Base-by-base conservation (phyloP, 2,888 invertebrate species). In the Catonia carolina region DNA sequence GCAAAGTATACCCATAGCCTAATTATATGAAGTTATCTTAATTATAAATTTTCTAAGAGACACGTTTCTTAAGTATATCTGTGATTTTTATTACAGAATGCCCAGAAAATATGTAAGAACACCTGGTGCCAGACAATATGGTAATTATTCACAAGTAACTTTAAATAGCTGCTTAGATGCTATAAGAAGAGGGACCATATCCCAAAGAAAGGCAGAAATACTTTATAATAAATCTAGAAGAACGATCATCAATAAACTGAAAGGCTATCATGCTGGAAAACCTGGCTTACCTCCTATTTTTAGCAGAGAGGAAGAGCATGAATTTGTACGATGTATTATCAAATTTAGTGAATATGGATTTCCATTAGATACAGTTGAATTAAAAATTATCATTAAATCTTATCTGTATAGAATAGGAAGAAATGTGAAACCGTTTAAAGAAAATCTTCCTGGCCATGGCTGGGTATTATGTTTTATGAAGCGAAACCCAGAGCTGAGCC, bases 211-310 rank as follows among this genome's bases (percentile, higher is more conserved):
- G 12, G 47, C 23, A 5, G 22, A 2, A 5, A 12, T 20, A 20
- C 22, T 4, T 14, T 47, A 12, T 23, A 47, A 47, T 22, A 47
- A 20, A 22, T 22, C 47, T 6, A 47, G 47, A 47, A 14, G 47
- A 42, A 42, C 42, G 12, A 42, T 42, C 12, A 12, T 20, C 2
- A 47, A 47, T 22, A 47, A 47, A 20, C 47, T 47, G 2, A 47
- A 22, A 22, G 6, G 22, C 2, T 6, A 47, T 2, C 5, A 22
- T 20, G 14, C 12, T 23, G 12, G 22, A 20, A 18, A 22, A 49
- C 15, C 7, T 36, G 51, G 51, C n/a, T 37, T 36, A 18, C 51
- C 51, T 17, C 35, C 35, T 8, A 20, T 51, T 15, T 51, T 51
- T 18, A 36, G 18, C 18, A 10, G 36, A 10, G 50, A 35, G 5